Evolutionary conservation across 2,797 vertebrate genomes (phyloP), one percentile per base, ranked within the genome.

Genomic region (Balearica regulorum): DNA sequence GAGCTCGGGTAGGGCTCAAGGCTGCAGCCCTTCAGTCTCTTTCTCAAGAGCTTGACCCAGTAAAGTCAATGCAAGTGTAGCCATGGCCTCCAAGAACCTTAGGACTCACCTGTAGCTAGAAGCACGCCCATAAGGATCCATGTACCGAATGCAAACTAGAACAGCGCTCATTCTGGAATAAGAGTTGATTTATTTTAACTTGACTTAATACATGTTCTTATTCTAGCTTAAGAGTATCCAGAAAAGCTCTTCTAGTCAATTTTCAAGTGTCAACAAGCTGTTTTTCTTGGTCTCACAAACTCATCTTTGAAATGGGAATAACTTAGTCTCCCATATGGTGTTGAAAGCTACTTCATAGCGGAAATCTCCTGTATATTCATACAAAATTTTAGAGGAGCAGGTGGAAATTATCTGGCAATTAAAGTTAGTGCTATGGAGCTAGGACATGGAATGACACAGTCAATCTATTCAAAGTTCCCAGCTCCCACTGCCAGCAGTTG

Each of bases 331-430:
- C 95, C 96, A 97, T 96, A 95, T 96, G 96, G 94, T 81, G 96
- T 76, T 78, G 82, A 96, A 96, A 96, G 91, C 89, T 96, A 92
- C 84, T 96, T 96, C 90, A 70, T 58, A 93, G 89, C 0, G 51
- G 93, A 96, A 95, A 80, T 93, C 87, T 97, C 94, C 94, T 95
- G 87, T 97, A 96, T 97, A 95, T 89, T 95, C 90, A 92, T 93
- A 91, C 31, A 82, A 72, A 84, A 94, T 83, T 97, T 93, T 80
- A 92, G 93, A 89, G 75, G 78, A 96, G 84, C 90, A 95, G 94
- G 96, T 95, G 92, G 90, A 96, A 96, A 96, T 96, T 94, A 96
- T 96, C 94, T 94, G 89, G 84, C 87, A 93, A 95, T 87, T 95
- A 94, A 96, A 93, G 90, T 87, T 91, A 65, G 89, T 58, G 82